These are phyloP conservation scores for Fregata magnificens DNA, from an alignment of 2,113 vertebrate genomes.

Conservation along the genomic window DNA sequence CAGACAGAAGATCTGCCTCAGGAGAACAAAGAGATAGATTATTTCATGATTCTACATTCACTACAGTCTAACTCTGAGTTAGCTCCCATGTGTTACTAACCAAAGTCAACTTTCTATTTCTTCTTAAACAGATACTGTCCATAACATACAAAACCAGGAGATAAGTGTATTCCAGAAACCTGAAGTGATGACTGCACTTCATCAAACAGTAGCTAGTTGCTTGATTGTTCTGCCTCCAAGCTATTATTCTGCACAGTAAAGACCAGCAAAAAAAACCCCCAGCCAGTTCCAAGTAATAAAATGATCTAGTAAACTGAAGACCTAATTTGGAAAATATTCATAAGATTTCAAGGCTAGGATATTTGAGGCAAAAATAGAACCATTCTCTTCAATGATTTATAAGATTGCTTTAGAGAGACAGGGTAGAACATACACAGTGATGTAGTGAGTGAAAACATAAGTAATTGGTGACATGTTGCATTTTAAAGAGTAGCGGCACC, in stretches of 20 bases:
- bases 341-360: constrained; percentile 64
- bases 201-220: background rate
- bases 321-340: constrained; percentile 72
- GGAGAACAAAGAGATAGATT: background rate
- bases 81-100: background rate
- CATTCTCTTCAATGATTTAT: constrained; percentile 79
- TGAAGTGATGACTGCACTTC: background rate
- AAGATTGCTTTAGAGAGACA: constrained; percentile 74
- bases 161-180: background rate
- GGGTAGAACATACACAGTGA: constrained; percentile 66
- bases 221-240: background rate
- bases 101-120: background rate
- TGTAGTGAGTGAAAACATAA: constrained; percentile 67
- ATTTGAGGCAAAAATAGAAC: constrained; percentile 75
- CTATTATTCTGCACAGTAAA: background rate
- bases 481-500: background rate
- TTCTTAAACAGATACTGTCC: background rate
- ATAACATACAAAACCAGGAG: background rate
- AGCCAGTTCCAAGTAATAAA: constrained; percentile 47
- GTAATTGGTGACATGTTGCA: constrained; percentile 51
- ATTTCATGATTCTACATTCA: background rate
- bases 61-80: background rate
- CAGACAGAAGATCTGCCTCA: background rate
- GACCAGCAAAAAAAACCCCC: background rate
- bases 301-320: constrained; percentile 61